Base-by-base conservation (phyloP, 2,113 vertebrate genomes). In the Etheostoma spectabile region DNA sequence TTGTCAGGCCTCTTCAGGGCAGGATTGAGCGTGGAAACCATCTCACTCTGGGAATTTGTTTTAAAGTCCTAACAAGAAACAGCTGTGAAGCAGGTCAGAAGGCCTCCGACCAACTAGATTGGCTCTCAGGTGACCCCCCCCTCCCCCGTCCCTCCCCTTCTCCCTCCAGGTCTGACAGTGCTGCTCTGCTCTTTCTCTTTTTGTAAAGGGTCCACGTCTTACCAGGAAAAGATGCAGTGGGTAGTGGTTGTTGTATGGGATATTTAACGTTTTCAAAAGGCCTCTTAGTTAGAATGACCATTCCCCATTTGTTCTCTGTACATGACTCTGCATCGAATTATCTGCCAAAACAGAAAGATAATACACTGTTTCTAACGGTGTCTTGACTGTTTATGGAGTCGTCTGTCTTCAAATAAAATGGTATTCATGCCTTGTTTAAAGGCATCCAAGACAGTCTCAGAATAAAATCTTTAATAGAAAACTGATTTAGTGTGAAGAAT, bases 51-150 rank as follows among this genome's bases (percentile, higher is more conserved):
- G 94, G 64, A 88, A 87, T 91, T 78, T 89, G 93, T 92, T 94
- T 93, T 95, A 95, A 94, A 93, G 77, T 87, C 78, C 74, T 94
- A 94, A 95, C 91, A 92, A 95, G 88, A 91, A 94, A 88, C 95
- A 95, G 95, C 94, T 95, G 94, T 83, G 70, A 30, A 85, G 1
- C 74, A 74, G 93, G 81, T 81, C 83, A n/a, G 71, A 65, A 79
- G 84, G 65, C 82, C 66, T 75, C 75, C 3, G 69, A 82, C 5
- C 84, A 68, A 82, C 80, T 56, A 72, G 73, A 86, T 80, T 78
- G 84, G 77, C 80, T 86, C 88, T 79, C 72, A 89, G 81, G 82
- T 84, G 78, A 83, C n/a, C 52, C n/a, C 27, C 11, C 19, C n/a
- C n/a, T n/a, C n/a, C n/a, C n/a, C n/a, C n/a, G n/a, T 11, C 10